A percentile compares a stretch with the other conserved stretches of the same genome.
These are phyloP conservation scores for Phengaris alcon DNA, from an alignment of 2,888 invertebrate species.

Conservation along the genomic window DNA sequence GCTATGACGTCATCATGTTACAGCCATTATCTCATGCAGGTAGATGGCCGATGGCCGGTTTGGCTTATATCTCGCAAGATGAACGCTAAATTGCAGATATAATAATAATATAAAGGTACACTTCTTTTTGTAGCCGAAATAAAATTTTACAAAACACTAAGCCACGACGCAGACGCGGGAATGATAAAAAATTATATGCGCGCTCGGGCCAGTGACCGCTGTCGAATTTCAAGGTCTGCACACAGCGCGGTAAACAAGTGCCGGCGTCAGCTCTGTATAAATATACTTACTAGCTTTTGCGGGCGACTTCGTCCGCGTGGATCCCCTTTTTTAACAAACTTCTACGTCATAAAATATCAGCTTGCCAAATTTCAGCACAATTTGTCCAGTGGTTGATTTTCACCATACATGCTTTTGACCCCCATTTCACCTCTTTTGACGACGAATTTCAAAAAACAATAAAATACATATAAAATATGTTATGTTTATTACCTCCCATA, in stretches of 20 bases:
- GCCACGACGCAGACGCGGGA: slow-evolving; percentile 36
- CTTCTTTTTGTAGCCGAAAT: slow-evolving; percentile 9
- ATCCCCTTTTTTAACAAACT: background rate
- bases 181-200: slow-evolving; percentile 57
- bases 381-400: too few relatives aligned
- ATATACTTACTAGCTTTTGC: background rate
- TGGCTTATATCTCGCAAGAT: background rate
- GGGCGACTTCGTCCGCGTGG: too few relatives aligned
- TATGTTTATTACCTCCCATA: too few relatives aligned
- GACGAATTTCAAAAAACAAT: too few relatives aligned
- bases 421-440: too few relatives aligned
- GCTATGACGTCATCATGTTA: background rate
- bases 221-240: slow-evolving; percentile 77
- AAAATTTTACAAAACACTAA: slow-evolving; percentile 31
- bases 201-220: slow-evolving; percentile 71
- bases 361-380: too few relatives aligned
- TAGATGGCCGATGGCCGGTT: background rate
- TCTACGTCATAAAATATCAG: too few relatives aligned
- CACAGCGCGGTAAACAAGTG: slow-evolving; percentile 73
- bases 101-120: slow-evolving; percentile 3
- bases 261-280: slow-evolving; percentile 48
- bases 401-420: too few relatives aligned
- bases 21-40: slow-evolving; percentile 5
- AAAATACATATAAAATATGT: too few relatives aligned
- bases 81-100: background rate